Conservation (phyloP, 2,888 invertebrate species). For the Charanyca ferruginea region DNA sequence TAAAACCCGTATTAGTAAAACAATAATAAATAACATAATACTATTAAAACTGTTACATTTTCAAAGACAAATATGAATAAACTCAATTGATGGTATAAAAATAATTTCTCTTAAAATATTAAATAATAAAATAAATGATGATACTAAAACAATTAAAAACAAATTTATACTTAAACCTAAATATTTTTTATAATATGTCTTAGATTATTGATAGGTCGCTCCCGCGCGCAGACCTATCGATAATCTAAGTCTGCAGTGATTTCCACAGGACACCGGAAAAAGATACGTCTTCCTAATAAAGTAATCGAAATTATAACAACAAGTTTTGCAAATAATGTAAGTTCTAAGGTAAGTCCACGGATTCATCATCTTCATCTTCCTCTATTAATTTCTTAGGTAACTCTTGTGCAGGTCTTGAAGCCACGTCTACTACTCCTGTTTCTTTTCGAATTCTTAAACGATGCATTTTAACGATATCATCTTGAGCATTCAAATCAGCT, state of each 20-base stretch:
- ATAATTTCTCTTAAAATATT: no score
- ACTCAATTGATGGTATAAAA: no score
- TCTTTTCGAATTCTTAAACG: constrained; percentile 77
- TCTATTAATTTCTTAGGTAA: neutral
- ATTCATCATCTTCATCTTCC: constrained; percentile 5
- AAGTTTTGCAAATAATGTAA: neutral
- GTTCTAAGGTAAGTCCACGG: constrained; percentile 7
- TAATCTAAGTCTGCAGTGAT: no score
- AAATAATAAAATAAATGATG: no score
- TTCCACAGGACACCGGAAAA: neutral
- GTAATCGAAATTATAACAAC: neutral
- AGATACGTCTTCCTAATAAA: neutral
- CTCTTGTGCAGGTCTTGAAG: neutral
- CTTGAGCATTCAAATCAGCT: constrained; percentile 83
- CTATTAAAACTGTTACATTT: neutral
- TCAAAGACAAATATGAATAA: no score
- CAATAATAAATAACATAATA: neutral
- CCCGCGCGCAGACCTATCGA: no score
- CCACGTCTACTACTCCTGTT: constrained; percentile 41
- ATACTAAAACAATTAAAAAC: no score
- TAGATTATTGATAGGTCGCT: no score
- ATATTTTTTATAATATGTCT: no score
- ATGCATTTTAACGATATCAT: constrained; percentile 80
- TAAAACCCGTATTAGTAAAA: neutral
- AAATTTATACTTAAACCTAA: no score